Base-by-base conservation (phyloP, 2,888 invertebrate species). In the Philaethria dido region DNA sequence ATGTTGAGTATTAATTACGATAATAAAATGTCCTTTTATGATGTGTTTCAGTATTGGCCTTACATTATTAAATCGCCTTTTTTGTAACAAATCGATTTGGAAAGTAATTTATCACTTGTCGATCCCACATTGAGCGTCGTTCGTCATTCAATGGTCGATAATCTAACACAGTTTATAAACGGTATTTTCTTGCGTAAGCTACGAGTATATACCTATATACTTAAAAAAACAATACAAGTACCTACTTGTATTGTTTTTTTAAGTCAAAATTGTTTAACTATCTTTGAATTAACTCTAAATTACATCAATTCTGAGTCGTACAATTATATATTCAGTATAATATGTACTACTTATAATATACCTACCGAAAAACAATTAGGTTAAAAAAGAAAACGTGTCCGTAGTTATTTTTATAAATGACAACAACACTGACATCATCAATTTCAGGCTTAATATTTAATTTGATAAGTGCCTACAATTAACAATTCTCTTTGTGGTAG, bases 1-100 rank as follows among this genome's bases (percentile, higher is more conserved):
- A n/a, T n/a, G n/a, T n/a, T n/a, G 25, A 4, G 25, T 25, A 25
- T 25, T 25, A 4, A 25, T 25, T 25, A n/a, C 25, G 5, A 25
- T 4, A 25, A 25, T 4, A 25, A 25, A 25, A 25, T 4, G 25
- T 25, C 5, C n/a, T n/a, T n/a, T n/a, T n/a, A n/a, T n/a, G n/a
- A n/a, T n/a, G n/a, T n/a, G n/a, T n/a, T n/a, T n/a, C n/a, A n/a
- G 5, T 33, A 33, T 9, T 33, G 8, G 33, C 33, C 52, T 8
- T 52, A 52, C n/a, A 50, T n/a, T 16, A 11, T 52, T 69, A 66
- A 39, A 11, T 57, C 3, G 2, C 20, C 5, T 42, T 57, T 57
- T 57, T 25, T 14, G 11, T 16, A 57, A 42, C n/a, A 39, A 42
- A 57, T 42, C 57, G 57, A 57, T 57, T 22, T 42, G 22, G 2